phyloP scores from a whole-genome alignment of 2,888 invertebrate species.

The Suillia variegata region DNA sequence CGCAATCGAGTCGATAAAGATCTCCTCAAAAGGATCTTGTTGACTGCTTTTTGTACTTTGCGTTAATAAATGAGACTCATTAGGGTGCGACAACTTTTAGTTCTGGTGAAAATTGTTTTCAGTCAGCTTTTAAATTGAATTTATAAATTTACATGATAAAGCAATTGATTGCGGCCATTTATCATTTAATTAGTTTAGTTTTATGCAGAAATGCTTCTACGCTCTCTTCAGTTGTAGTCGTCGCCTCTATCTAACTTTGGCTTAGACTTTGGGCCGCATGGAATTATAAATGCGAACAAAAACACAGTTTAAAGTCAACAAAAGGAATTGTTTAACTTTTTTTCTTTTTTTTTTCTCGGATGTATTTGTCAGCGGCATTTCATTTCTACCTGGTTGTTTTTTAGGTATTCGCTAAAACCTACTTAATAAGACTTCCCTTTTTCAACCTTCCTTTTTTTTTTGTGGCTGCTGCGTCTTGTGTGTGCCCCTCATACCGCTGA shows the following conservation, averaged over 20 bases:
- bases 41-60: conserved; percentile 42
- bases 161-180: conserved; percentile 49
- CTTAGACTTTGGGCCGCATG: background rate
- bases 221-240: background rate
- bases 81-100: conserved; percentile 57
- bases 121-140: conserved; percentile 54
- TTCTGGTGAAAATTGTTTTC: conserved; percentile 58
- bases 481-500: background rate
- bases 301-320: background rate
- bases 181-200: conserved; percentile 55
- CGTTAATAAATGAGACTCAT: conserved; percentile 51
- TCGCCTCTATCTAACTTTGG: too few species aligned
- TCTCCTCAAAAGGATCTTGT: conserved; percentile 58
- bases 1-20: conserved; percentile 54
- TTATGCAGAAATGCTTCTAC: conserved; percentile 11
- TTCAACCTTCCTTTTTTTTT: conserved; percentile 14
- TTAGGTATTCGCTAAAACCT: background rate
- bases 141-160: conserved; percentile 56
- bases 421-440: conserved; percentile 1
- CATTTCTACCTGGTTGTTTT: background rate
- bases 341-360: too few species aligned
- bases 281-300: background rate
- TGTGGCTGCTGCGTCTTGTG: background rate
- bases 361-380: background rate
- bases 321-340: background rate